These are phyloP conservation scores for Pelagia noctiluca DNA, from an alignment of 30 jellyfish, hydroid and myxozoan species.

Conservation along the genomic window DNA sequence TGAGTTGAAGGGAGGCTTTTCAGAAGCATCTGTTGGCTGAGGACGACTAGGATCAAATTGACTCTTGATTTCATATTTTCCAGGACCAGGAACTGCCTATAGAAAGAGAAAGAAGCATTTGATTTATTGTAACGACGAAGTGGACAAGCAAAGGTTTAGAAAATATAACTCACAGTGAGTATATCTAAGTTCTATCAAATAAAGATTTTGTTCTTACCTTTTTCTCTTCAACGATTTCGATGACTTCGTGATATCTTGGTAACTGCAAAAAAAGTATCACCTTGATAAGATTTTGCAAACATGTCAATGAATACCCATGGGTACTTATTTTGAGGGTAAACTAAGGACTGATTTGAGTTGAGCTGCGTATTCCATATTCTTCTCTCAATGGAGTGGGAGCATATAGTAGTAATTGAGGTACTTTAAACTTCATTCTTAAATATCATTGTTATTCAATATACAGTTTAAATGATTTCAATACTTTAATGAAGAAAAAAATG, in stretches of 20 bases:
- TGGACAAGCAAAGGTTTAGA: background rate
- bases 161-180: background rate
- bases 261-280: slow-evolving; percentile 44
- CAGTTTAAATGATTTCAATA: too few relatives aligned
- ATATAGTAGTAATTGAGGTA: too few relatives aligned
- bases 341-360: background rate
- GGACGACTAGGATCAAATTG: slow-evolving; percentile 64
- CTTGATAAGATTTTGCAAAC: background rate
- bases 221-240: slow-evolving; percentile 73
- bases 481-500: too few relatives aligned
- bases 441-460: too few relatives aligned
- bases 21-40: slow-evolving; percentile 57
- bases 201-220: slow-evolving; percentile 54
- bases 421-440: too few relatives aligned
- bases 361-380: too few relatives aligned
- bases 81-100: slow-evolving; percentile 97
- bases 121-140: background rate
- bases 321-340: background rate
- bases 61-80: slow-evolving; percentile 80
- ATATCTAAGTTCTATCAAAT: background rate
- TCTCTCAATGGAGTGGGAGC: too few relatives aligned
- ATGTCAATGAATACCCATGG: background rate
- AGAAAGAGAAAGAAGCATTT: background rate
- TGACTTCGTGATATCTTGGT: slow-evolving; percentile 89
- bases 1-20: slow-evolving; percentile 83